These are phyloP conservation scores for Erethizon dorsatum DNA, from an alignment of 2,797 vertebrate species.

Conservation along the genomic window DNA sequence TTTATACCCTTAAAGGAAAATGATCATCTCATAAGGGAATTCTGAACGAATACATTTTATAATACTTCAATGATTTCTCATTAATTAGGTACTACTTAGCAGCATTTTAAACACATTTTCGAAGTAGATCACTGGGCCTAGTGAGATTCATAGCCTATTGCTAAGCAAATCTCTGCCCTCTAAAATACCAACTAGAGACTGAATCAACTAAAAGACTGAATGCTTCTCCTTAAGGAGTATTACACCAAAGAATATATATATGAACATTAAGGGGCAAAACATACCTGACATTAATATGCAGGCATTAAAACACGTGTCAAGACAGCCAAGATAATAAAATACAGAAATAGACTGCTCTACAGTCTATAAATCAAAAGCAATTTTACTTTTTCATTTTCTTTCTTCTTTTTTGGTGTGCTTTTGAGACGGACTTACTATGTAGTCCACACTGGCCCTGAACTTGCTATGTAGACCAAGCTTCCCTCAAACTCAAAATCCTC, in stretches of 20 bases:
- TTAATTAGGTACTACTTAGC: slow-evolving; percentile 44
- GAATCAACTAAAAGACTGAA: not conserved
- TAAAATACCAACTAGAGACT: not conserved
- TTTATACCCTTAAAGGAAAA: not conserved
- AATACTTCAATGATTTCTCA: slow-evolving; percentile 42
- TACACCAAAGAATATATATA: not conserved
- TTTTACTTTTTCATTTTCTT: not conserved
- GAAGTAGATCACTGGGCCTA: not conserved
- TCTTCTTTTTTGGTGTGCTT: not conserved
- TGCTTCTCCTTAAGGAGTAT: not conserved
- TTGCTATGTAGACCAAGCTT: not conserved
- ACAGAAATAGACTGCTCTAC: not conserved
- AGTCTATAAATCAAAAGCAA: slow-evolving; percentile 36
- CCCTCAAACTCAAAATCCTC: not conserved
- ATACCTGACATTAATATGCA: not conserved
- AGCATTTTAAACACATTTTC: slow-evolving; percentile 49
- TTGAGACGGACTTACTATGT: not conserved
- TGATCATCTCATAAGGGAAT: not conserved
- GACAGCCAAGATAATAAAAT: not conserved
- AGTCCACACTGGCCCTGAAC: not conserved
- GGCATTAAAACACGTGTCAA: not conserved
- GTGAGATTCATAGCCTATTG: not conserved
- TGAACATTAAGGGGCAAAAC: not conserved
- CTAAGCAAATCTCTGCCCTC: slow-evolving; percentile 12
- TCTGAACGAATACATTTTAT: slow-evolving; percentile 45